Evolutionary conservation across 2,888 invertebrate genomes (phyloP).

Genomic region (Hetaerina titia): DNA sequence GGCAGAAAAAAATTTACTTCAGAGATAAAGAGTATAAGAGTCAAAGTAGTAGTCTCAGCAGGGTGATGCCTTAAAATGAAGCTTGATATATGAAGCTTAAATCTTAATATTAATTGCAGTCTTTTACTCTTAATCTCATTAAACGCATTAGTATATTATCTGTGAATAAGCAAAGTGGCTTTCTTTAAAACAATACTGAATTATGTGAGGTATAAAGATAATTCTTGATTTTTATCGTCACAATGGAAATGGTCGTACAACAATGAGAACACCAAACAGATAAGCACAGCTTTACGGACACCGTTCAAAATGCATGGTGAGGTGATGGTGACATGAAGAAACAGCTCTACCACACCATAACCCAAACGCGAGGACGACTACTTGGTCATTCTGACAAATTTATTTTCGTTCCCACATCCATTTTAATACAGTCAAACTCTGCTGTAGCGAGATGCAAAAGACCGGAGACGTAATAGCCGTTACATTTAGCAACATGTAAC

Average conservation of each 20-base stretch:
- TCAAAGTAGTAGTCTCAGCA: no score
- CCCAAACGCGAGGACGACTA: background rate
- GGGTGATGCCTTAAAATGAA: no score
- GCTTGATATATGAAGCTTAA: no score
- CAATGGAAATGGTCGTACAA: background rate
- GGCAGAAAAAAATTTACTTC: background rate
- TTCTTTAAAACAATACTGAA: background rate
- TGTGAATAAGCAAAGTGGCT: background rate
- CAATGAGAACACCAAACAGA: background rate
- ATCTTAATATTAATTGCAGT: background rate
- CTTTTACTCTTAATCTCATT: background rate
- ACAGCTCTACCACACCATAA: background rate
- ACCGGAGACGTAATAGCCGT: background rate
- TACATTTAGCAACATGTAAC: no score
- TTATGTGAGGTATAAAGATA: background rate
- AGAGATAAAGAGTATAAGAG: background rate
- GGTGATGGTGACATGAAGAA: background rate
- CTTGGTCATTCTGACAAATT: background rate
- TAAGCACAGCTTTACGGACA: slow-evolving; percentile 20
- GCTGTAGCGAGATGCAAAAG: background rate
- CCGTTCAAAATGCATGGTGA: background rate
- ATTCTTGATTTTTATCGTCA: background rate
- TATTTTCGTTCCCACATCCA: background rate
- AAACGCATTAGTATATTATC: background rate
- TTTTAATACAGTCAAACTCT: background rate